phyloP scores from a whole-genome alignment of 1,140 invertebrate genomes.

The Eurosta solidaginis region DNA sequence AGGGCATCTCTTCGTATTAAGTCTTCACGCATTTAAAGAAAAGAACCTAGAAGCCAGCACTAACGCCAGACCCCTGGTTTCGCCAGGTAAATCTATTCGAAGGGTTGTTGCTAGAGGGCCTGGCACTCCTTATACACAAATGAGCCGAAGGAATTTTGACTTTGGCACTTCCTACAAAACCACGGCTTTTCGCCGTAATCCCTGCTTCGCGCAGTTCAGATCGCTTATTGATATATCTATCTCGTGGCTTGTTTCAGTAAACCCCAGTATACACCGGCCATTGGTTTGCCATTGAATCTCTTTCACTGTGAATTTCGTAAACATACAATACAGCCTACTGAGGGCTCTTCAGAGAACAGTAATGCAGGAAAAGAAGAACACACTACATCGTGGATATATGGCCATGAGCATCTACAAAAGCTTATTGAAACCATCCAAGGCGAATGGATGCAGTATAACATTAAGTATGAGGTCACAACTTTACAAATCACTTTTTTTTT shows the following conservation, averaged over 20 bases:
- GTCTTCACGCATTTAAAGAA: too few relatives aligned
- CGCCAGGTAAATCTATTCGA: too few relatives aligned
- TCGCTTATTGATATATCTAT: too few relatives aligned
- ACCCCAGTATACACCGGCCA: slow-evolving; percentile 91
- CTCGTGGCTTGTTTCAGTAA: slow-evolving; percentile 65
- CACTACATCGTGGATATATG: slow-evolving; percentile 67
- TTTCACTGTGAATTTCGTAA: slow-evolving; percentile 85
- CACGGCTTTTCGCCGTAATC: too few relatives aligned
- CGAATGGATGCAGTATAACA: slow-evolving; percentile 72
- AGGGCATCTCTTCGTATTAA: too few relatives aligned
- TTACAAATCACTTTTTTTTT: background rate
- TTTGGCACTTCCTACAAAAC: too few relatives aligned
- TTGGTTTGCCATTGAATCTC: slow-evolving; percentile 86
- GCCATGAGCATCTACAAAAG: slow-evolving; percentile 64
- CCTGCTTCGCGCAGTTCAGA: too few relatives aligned
- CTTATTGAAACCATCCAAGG: slow-evolving; percentile 72
- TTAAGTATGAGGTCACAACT: slow-evolving; percentile 74
- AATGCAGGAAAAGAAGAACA: background rate
- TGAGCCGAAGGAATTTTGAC: too few relatives aligned
- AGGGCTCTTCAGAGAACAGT: slow-evolving; percentile 31
- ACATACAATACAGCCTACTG: slow-evolving; percentile 57
- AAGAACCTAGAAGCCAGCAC: too few relatives aligned
- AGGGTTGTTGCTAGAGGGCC: too few relatives aligned
- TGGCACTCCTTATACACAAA: too few relatives aligned
- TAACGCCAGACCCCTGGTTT: too few relatives aligned